These are phyloP conservation scores for Lathronympha strigana DNA, from an alignment of 2,888 invertebrate genomes.

Conservation along the genomic window DNA sequence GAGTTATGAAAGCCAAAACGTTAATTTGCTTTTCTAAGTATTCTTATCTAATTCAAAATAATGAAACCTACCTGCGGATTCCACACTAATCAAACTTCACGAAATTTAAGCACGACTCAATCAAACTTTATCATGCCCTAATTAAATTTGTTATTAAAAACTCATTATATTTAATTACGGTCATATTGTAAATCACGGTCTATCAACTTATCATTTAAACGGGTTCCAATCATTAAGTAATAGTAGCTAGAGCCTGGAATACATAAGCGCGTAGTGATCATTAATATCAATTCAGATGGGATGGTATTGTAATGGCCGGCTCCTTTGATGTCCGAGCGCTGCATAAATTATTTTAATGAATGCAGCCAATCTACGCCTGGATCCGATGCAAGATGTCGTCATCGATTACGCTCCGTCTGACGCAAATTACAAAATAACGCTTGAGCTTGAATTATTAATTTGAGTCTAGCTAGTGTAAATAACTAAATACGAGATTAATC, in stretches of 20 bases:
- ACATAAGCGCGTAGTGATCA: conserved; percentile 50
- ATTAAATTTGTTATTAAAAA: conserved; percentile 35
- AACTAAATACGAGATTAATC: too few relatives aligned
- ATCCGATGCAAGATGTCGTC: conserved; percentile 34
- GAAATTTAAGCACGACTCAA: conserved; percentile 11
- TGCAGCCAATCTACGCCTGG: conserved; percentile 36
- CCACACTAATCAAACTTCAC: conserved; percentile 16
- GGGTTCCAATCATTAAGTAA: conserved; percentile 41
- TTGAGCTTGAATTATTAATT: conserved; percentile 24
- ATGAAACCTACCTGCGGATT: conserved; percentile 1
- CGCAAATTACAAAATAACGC: conserved; percentile 29
- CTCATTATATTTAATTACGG: conserved; percentile 40
- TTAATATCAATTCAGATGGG: conserved; percentile 59
- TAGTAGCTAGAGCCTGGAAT: conserved; percentile 45
- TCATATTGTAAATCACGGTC: conserved; percentile 34
- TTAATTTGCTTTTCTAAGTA: conserved; percentile 6
- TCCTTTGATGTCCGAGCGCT: conserved; percentile 55
- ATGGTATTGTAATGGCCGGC: conserved; percentile 64
- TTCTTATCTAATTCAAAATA: conserved; percentile 13
- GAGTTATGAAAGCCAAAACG: neutral
- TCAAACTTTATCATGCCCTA: conserved; percentile 23
- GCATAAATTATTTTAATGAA: conserved; percentile 44
- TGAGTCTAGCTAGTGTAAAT: too few relatives aligned
- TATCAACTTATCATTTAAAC: conserved; percentile 37
- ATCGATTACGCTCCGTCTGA: conserved; percentile 29